Evolutionary conservation across 2,797 vertebrate genomes (phyloP).

Genomic region (Anguilla pacifica): DNA sequence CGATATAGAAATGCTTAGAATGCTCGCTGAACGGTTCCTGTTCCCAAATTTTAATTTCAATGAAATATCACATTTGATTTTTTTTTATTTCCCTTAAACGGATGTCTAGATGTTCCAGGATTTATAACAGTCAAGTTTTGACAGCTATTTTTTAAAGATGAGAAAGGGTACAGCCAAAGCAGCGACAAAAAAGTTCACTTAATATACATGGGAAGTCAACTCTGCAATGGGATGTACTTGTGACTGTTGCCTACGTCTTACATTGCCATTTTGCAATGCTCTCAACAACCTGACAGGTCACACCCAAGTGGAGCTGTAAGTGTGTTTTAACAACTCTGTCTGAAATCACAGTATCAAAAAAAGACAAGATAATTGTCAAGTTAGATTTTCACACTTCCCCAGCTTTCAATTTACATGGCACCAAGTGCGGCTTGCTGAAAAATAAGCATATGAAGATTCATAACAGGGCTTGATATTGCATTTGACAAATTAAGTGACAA

Average conservation of each 20-base stretch:
- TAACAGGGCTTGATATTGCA: background rate
- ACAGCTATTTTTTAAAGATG: background rate
- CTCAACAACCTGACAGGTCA: background rate
- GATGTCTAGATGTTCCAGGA: background rate
- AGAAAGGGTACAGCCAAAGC: background rate
- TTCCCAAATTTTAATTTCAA: background rate
- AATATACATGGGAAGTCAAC: background rate
- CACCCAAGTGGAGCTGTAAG: background rate
- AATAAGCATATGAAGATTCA: background rate
- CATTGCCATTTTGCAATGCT: background rate
- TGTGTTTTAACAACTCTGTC: background rate
- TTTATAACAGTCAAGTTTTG: background rate
- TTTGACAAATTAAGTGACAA: background rate
- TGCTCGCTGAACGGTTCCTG: background rate
- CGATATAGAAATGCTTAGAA: background rate
- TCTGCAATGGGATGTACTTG: background rate
- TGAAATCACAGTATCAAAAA: background rate
- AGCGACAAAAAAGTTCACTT: background rate
- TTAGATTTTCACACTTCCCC: background rate
- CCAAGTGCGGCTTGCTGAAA: background rate
- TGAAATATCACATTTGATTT: background rate
- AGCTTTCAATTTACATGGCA: background rate
- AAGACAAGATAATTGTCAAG: background rate
- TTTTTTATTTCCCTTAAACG: background rate
- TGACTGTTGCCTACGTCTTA: background rate